Evolutionary conservation across 2,113 vertebrate species (phyloP), one percentile per base, ranked within the genome.

Genomic region (Siniperca chuatsi): DNA sequence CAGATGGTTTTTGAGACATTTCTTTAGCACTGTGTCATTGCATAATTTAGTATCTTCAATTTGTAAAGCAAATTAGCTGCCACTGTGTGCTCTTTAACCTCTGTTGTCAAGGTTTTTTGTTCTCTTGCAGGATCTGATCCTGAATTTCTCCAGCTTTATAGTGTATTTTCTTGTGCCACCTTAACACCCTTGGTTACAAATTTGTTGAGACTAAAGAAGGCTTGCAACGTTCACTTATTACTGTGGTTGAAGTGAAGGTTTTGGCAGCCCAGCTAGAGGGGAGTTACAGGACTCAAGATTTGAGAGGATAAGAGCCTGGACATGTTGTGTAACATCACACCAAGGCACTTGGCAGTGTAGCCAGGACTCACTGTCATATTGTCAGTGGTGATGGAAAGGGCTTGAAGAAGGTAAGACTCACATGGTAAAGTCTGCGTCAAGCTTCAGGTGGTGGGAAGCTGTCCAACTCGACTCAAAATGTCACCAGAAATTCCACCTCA

Each of bases 381-480:
- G 84, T 87, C 83, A 84, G 68, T 1, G 13, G 44, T 72, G 86
- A 89, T 74, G 66, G 75, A 88, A 83, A 82, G 76, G 52, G 78
- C 52, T 78, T 64, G 62, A 67, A 57, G 76, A 84, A 76, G 52
- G 50, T 70, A 46, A 55, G 68, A 79, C 55, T 80, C 35, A 83
- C 29, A 37, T 33, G 67, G 78, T 79, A 87, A 85, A 64, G 82
- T 69, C 21, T 42, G 42, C 18, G 42, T 57, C 29, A 46, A 78
- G 55, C 46, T 73, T 78, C 58, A 77, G 69, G 80, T 82, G 44
- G 57, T 50, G 55, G 62, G 76, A 84, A 79, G 58, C 58, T 8
- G 23, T 57, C 79, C 72, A 84, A 21, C 73, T 79, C 4, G 44
- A 46, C 73, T 85, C 18, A 64, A 70, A 89, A 61, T 82, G 79